These are phyloP conservation scores for Tethea ocularis DNA, from an alignment of 2,888 invertebrate species.

Conservation along the genomic window DNA sequence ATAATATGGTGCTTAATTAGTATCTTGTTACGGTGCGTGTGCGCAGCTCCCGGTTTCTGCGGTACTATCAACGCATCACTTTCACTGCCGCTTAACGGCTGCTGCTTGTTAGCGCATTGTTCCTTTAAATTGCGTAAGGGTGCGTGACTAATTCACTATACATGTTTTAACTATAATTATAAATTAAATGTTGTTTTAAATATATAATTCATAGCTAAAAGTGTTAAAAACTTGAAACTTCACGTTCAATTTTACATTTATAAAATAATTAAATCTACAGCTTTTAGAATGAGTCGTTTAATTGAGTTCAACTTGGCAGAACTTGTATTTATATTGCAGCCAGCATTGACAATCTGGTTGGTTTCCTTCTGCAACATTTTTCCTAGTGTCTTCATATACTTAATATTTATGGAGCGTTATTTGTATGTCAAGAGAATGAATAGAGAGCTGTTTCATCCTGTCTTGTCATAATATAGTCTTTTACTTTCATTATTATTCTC, in stretches of 20 bases:
- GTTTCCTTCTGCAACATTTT: background rate
- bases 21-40: slow-evolving; percentile 25
- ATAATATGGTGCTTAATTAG: slow-evolving; percentile 24
- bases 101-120: slow-evolving; percentile 34
- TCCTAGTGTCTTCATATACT: slow-evolving; percentile 1
- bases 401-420: slow-evolving; percentile 3
- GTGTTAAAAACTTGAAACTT: too few relatives aligned
- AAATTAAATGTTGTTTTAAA: background rate
- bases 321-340: background rate
- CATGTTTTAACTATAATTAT: slow-evolving; percentile 3
- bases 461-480: background rate
- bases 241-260: too few relatives aligned
- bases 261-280: background rate
- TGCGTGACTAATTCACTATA: background rate
- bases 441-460: slow-evolving; percentile 3
- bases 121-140: slow-evolving; percentile 29
- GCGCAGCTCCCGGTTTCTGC: slow-evolving; percentile 23
- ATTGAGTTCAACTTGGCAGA: background rate
- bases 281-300: background rate
- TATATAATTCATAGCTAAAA: background rate
- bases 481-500: slow-evolving; percentile 4
- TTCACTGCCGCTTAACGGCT: slow-evolving; percentile 33
- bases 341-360: background rate
- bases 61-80: slow-evolving; percentile 33
- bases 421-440: background rate